Conservation (phyloP, 2,888 invertebrate genomes). For the Cylindroiulus punctatus region DNA sequence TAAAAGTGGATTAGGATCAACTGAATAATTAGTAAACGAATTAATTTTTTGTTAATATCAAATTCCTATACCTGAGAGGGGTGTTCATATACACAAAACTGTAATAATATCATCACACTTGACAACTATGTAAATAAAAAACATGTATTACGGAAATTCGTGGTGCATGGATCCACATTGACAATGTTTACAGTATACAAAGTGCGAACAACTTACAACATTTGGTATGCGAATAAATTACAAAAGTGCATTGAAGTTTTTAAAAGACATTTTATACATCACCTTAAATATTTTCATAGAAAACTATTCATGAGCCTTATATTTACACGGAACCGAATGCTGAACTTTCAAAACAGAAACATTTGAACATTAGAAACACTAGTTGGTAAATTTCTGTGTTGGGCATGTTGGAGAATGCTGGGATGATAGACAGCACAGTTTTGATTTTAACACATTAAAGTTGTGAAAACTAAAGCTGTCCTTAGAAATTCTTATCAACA, state of each 20-base stretch:
- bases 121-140: conserved; percentile 21
- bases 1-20: neutral
- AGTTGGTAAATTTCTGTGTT: no score
- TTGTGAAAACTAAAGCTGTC: no score
- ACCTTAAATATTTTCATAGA: neutral
- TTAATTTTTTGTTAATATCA: neutral
- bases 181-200: neutral
- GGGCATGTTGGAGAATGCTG: no score
- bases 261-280: neutral
- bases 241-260: conserved; percentile 28
- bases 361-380: neutral
- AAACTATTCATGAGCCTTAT: conserved; percentile 12
- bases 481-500: no score
- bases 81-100: neutral
- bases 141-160: neutral
- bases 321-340: neutral
- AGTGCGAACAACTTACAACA: neutral
- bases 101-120: neutral
- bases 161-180: neutral
- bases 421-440: no score
- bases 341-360: neutral
- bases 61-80: no score
- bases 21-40: neutral
- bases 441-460: no score
- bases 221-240: conserved; percentile 24